These are phyloP conservation scores for Trididemnum miniatum DNA, from an alignment of 23 tunicate genomes.

Conservation along the genomic window DNA sequence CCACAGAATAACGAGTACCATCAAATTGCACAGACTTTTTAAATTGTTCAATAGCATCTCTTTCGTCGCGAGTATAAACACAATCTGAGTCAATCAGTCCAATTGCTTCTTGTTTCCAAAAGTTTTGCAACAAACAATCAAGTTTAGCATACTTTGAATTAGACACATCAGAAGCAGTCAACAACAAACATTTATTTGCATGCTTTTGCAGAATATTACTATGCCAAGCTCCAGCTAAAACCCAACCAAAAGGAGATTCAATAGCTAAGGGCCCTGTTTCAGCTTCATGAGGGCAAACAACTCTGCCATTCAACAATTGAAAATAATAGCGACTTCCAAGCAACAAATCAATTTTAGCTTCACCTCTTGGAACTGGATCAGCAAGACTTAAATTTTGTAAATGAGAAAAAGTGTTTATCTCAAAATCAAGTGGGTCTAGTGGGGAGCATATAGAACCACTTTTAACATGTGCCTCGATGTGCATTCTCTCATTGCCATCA, in stretches of 20 bases:
- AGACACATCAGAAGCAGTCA: not conserved
- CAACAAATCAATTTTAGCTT: not conserved
- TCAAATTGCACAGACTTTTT: not conserved
- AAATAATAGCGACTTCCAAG: constrained; percentile 11
- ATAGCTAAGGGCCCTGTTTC: not conserved
- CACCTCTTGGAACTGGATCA: not conserved
- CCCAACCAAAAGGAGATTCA: not conserved
- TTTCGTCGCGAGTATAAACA: not conserved
- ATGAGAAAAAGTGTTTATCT: not conserved
- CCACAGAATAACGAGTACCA: not conserved
- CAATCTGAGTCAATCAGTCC: not conserved
- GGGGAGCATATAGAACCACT: not conserved
- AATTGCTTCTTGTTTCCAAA: constrained; percentile 12
- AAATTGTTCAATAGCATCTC: not conserved
- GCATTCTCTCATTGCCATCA: not conserved
- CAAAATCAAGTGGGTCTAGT: not conserved
- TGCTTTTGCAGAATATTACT: not conserved
- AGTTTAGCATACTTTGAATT: not conserved
- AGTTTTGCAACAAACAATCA: not conserved
- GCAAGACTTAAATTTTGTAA: not conserved
- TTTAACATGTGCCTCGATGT: not conserved
- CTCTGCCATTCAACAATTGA: not conserved
- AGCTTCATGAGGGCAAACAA: not conserved
- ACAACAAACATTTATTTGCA: not conserved
- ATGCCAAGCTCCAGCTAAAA: not conserved